A percentile compares a stretch with the other conserved stretches of the same genome.
Evolutionary conservation across 1,140 invertebrate genomes (phyloP).

Genomic region (Camponotus pennsylvanicus): DNA sequence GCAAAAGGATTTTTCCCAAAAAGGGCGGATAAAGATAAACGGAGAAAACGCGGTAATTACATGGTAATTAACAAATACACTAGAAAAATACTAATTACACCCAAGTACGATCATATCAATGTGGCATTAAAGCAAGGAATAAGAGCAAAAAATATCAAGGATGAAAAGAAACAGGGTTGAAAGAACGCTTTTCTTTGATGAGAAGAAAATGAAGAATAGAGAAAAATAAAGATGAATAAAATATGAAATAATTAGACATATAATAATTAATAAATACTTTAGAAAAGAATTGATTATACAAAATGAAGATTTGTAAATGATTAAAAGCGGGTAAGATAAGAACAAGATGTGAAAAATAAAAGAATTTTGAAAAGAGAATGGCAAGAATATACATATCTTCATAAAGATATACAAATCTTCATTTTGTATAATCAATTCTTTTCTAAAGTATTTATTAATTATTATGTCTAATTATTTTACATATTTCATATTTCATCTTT

Average conservation of each 20-base stretch:
- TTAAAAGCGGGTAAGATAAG: not conserved
- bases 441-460: slow-evolving; percentile 42
- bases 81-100: slow-evolving; percentile 42
- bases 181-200: not conserved
- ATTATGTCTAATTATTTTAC: not conserved
- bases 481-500: not conserved
- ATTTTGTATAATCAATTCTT: slow-evolving; percentile 12
- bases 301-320: not conserved
- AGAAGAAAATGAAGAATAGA: not conserved
- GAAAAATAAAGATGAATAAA: slow-evolving; percentile 10
- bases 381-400: not conserved
- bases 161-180: not conserved
- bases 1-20: slow-evolving; percentile 24
- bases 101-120: not conserved
- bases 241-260: not conserved
- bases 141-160: not conserved
- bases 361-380: not conserved
- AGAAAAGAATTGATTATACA: slow-evolving; percentile 18
- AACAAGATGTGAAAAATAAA: not conserved
- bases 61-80: slow-evolving; percentile 42
- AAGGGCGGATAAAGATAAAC: slow-evolving; percentile 33
- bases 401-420: not conserved
- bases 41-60: slow-evolving; percentile 25
- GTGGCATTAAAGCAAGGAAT: not conserved
- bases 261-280: slow-evolving; percentile 39